These are phyloP conservation scores for Diachasmimorpha longicaudata DNA, from an alignment of 1,140 invertebrate species.

Conservation along the genomic window DNA sequence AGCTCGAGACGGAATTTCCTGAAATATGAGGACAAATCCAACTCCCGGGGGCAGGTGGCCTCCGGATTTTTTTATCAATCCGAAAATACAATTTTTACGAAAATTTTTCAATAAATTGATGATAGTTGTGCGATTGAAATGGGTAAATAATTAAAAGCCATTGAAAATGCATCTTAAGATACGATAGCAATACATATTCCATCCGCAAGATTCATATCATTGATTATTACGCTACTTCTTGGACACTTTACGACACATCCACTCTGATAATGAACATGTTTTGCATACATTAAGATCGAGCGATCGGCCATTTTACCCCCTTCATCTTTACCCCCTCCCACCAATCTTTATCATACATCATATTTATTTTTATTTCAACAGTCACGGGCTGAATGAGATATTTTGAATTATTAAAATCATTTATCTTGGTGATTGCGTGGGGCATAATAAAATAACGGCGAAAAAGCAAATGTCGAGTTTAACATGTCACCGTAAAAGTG, in stretches of 20 bases:
- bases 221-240: conserved; percentile 7
- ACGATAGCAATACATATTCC: background rate
- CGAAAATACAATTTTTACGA: background rate
- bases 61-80: no score
- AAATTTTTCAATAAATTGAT: background rate
- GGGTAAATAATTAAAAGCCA: background rate
- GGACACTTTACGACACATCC: background rate
- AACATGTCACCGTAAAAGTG: background rate
- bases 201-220: background rate
- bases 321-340: no score
- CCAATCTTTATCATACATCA: background rate
- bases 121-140: background rate
- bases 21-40: background rate
- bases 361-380: background rate
- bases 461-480: background rate
- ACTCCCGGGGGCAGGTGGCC: no score
- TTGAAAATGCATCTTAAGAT: background rate
- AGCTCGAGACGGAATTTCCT: background rate
- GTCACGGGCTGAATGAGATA: background rate
- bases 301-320: background rate
- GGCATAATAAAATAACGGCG: background rate
- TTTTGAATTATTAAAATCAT: conserved; percentile 5
- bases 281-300: background rate
- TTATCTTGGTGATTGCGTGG: background rate
- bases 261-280: conserved; percentile 4